phyloP scores from a whole-genome alignment of 2,888 invertebrate genomes.

The Siphonodentalium dalli region DNA sequence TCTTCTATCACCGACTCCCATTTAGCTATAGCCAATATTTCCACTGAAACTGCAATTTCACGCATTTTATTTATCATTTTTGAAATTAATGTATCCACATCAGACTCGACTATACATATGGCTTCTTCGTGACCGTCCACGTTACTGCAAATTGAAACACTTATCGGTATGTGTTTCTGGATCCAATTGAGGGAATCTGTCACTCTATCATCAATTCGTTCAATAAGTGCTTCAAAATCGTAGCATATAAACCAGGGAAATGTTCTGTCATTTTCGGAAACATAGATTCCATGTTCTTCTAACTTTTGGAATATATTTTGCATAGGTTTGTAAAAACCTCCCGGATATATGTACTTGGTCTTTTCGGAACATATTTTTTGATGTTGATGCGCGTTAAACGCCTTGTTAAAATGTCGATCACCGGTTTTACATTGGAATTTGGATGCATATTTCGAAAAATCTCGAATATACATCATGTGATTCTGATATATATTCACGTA shows the following conservation, averaged over 20 bases:
- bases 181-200: conserved; percentile 19
- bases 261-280: conserved; percentile 13
- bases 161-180: conserved; percentile 20
- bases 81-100: conserved; percentile 9
- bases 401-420: conserved; percentile 6
- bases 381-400: conserved; percentile 2
- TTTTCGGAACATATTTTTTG: conserved; percentile 8
- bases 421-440: conserved; percentile 13
- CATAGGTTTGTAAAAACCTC: conserved; percentile 13
- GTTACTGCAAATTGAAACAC: conserved; percentile 20
- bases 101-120: conserved; percentile 15
- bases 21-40: not conserved
- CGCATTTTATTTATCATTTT: conserved; percentile 4
- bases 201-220: not conserved
- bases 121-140: conserved; percentile 13
- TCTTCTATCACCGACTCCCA: conserved; percentile 18
- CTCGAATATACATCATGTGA: conserved; percentile 14
- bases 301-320: conserved; percentile 13
- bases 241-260: conserved; percentile 21
- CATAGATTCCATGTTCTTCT: conserved; percentile 16
- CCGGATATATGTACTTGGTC: conserved; percentile 10
- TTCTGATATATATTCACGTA: conserved; percentile 20
- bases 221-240: conserved; percentile 24
- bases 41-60: not conserved
- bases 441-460: conserved; percentile 16